Evolutionary conservation across 1,140 invertebrate genomes (phyloP), one percentile per base, ranked within the genome.

Genomic region (Oppia nitens): DNA sequence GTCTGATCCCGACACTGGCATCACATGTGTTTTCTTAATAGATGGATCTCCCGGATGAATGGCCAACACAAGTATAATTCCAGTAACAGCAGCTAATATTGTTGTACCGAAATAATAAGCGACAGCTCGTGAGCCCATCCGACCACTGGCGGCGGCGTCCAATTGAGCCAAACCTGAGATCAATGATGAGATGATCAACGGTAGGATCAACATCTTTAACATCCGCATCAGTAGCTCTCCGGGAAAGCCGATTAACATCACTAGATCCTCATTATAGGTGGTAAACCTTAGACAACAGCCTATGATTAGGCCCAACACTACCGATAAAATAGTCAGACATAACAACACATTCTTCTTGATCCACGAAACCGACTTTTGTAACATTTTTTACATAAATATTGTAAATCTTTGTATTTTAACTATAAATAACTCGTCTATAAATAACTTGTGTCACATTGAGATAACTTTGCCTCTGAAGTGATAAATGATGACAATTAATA

Each of bases 91-190:
- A 1, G 88, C 87, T 64, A 83, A 81, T 11, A 93, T 72, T 0
- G 92, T 96, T 6, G 92, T 96, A 12, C 82, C 79, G 68, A 90
- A 80, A 71, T 96, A 96, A 72, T 93, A 95, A 23, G 83, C 76
- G 51, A 94, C 81, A 3, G 91, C 85, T 55, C 88, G 76, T 28
- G 78, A 71, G 25, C 73, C 73, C 25, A 90, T 85, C 67, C 73
- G 77, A 17, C 32, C 32, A 9, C 32, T 17, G 17, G 32, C 17
- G 6, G 32, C 17, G 32, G 6, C 32, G 6, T 17, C 32, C 32
- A 40, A 9, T 40, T 40, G 32, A 9, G 32, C 32, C 32, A 40
- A 6, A 9, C 32, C 32, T 40, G 32, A 17, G 17, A 40, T 40
- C 17, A 40, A 9, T 40, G 32, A 40, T 40, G 32, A 40, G 17